Evolutionary conservation across 2,888 invertebrate species (phyloP).

Genomic region (Crepidodera aurea): DNA sequence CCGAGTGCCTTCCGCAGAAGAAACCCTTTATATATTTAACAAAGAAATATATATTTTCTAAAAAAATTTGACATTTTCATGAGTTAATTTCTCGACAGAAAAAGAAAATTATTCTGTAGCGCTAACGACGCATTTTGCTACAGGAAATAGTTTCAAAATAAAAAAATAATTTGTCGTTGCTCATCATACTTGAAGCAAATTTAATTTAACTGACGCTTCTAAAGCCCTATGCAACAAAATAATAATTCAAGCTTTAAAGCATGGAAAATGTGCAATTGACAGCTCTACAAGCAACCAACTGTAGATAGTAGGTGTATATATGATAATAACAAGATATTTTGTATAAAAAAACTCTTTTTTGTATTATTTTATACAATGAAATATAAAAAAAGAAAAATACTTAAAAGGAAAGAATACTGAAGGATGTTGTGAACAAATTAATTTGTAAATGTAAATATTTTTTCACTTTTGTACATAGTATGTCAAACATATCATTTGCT

Average conservation of each 20-base stretch:
- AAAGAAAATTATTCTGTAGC: neutral
- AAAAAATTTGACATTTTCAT: slow-evolving; percentile 6
- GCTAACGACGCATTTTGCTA: neutral
- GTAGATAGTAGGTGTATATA: slow-evolving; percentile 44
- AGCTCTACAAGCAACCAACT: slow-evolving; percentile 44
- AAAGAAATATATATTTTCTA: slow-evolving; percentile 22
- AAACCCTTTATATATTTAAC: slow-evolving; percentile 10
- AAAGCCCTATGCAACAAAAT: slow-evolving; percentile 20
- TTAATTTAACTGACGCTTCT: slow-evolving; percentile 8
- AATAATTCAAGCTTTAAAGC: slow-evolving; percentile 41
- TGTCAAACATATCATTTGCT: slow-evolving; percentile 45
- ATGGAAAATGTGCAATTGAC: slow-evolving; percentile 46
- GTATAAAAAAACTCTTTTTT: slow-evolving; percentile 39
- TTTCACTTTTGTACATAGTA: slow-evolving; percentile 42
- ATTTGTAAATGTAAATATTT: slow-evolving; percentile 34
- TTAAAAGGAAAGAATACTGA: slow-evolving; percentile 26
- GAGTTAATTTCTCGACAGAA: slow-evolving; percentile 8
- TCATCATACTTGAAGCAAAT: neutral
- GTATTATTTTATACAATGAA: slow-evolving; percentile 38
- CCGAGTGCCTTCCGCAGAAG: slow-evolving; percentile 52
- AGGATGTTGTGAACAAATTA: slow-evolving; percentile 34
- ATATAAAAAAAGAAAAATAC: slow-evolving; percentile 28
- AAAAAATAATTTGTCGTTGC: slow-evolving; percentile 4
- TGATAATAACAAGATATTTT: slow-evolving; percentile 38
- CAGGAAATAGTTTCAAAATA: neutral